phyloP scores from a whole-genome alignment of 2,113 vertebrate species.

The Engraulis encrasicolus region DNA sequence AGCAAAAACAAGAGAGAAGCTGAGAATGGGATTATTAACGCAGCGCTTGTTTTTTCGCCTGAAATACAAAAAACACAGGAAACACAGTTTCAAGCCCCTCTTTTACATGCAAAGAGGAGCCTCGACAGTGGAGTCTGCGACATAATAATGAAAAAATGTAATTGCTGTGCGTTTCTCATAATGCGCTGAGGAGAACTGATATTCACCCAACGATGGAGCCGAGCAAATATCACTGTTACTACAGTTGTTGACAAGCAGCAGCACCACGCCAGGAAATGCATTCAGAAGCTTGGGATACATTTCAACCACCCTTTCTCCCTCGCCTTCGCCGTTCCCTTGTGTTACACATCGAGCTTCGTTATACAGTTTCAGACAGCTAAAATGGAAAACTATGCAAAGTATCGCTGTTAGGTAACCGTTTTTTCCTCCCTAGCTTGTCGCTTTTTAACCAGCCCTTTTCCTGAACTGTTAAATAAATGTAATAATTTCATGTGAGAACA shows the following conservation, averaged over 20 bases:
- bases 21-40: neutral
- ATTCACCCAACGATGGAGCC: neutral
- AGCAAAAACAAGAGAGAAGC: neutral
- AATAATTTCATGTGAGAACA: too few species aligned
- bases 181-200: neutral
- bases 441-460: neutral
- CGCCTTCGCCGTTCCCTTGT: neutral
- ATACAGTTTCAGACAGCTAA: neutral
- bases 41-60: neutral
- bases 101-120: neutral
- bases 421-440: neutral
- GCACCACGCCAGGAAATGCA: neutral
- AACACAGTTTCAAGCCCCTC: neutral
- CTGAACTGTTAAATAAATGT: neutral
- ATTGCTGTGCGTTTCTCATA: neutral
- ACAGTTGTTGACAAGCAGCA: conserved; percentile 7
- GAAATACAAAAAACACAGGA: neutral
- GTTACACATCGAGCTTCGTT: neutral
- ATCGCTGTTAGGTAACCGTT: neutral
- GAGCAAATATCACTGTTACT: too few species aligned
- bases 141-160: neutral
- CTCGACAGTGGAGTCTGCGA: neutral
- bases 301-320: neutral
- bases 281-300: neutral
- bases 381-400: conserved; percentile 5